Base-by-base conservation (phyloP, 2,888 invertebrate genomes). In the Beris chalybata region DNA sequence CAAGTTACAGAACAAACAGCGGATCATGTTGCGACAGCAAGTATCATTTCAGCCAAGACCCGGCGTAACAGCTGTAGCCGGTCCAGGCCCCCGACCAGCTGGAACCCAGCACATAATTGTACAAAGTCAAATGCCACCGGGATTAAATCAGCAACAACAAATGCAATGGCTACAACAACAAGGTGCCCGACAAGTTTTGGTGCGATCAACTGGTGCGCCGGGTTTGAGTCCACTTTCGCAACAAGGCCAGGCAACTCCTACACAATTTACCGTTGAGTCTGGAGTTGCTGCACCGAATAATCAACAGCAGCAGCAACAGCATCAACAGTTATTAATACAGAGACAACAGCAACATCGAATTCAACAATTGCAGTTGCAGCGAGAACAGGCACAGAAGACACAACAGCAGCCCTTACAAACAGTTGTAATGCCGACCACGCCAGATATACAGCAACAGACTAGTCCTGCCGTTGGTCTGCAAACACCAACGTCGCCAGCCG, bases 111-210 rank as follows among this genome's bases (percentile, higher is more conserved):
- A 88, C 70, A 88, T 89, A 54, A 88, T 89, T 4, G 88, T 89
- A 31, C 84, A 89, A 50, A 86, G 88, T 67, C 89, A 88, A 71
- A 83, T 88, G 69, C 86, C 88, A 0, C 86, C 86, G 0, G 88
- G 88, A 0, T 81, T 88, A 0, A 84, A 83, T 0, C 86, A 84
- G 66, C 86, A 85, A 65, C 86, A 86, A 71, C 87, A 86, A 80
- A 84, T 86, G 75, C 87, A 88, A 71, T 89, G 89, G 89, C 77
- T 89, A 38, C 88, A 88, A 67, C 88, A 88, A 72, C 86, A 87
- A 56, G 84, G 87, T 0, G 84, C 87, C 0, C 82, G 87, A 7
- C 83, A 87, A 65, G 83, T 87, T 22, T 85, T 87, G 3, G 82
- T 86, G 0, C 74, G 80, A 5, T 74, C 81, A 0, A 74, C 74